Base-by-base conservation (phyloP, 37 sponge, comb jelly and placozoan genomes). In the Crambe crambe region DNA sequence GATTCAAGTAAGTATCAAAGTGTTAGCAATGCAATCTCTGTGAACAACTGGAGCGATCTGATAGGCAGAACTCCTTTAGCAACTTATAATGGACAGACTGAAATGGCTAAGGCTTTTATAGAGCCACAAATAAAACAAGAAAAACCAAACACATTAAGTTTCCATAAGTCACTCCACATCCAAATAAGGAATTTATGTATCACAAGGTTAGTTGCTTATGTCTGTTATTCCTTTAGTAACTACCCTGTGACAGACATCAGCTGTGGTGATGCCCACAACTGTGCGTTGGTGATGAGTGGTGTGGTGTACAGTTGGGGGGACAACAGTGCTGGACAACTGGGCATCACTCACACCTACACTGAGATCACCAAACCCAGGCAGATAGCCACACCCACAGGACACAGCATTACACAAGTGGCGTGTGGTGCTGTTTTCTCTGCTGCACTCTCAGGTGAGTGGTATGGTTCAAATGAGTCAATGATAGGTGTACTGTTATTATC, bases 221-320 rank as follows among this genome's bases (percentile, higher is more conserved):
- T 31, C 9, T 6, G 4, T 22, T 26, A 9, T 60, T 25, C 61
- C 61, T 71, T 4, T 68, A 88, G 89, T 73, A 78, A 81, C 29
- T 72, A 76, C 26, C 79, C 80, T 31, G 72, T 95, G 15, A 60
- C 77, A n/a, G 96, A 92, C 78, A 85, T 95, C 12, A 58, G 83
- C 37, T 95, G 93, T 84, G 96, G 96, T 39, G 93, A 92, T 38
- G 80, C 62, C 21, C 96, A 95, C 80, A 83, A 90, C 60, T 81
- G 60, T 35, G 81, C 88, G 2, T 80, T 78, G 29, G 63, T 61
- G 38, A 74, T 57, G 2, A 78, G 37, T 74, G 85, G 82, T 1
- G 58, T 86, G 31, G 83, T 81, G n/a, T 89, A 66, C 73, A 85
- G 86, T 68, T 93, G 94, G 89, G 94, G 94, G 41, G 87, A 87